These are phyloP conservation scores for Chaitophorus viminalis DNA, from an alignment of 2,888 invertebrate species.

Conservation along the genomic window DNA sequence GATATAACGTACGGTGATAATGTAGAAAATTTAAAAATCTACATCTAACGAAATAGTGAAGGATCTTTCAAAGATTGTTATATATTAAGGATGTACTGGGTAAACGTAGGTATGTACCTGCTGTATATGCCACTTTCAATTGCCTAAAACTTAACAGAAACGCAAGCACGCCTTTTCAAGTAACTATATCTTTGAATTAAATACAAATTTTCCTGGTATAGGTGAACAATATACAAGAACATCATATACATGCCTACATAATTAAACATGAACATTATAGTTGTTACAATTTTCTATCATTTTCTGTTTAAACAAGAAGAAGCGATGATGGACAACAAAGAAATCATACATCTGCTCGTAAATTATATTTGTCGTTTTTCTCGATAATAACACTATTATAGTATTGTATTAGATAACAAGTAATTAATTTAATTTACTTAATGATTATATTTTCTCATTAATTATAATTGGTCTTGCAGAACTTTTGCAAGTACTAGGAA, in stretches of 20 bases:
- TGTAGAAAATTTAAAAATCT: neutral
- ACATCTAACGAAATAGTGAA: neutral
- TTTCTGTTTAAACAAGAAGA: too few relatives aligned
- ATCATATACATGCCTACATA: too few relatives aligned
- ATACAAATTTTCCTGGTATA: neutral
- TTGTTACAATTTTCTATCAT: too few relatives aligned
- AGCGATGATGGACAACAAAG: too few relatives aligned
- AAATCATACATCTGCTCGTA: too few relatives aligned
- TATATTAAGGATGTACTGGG: neutral
- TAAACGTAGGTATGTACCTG: neutral
- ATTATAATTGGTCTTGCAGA: neutral
- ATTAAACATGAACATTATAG: too few relatives aligned
- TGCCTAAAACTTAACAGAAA: neutral
- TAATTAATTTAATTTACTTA: neutral
- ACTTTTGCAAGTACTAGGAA: neutral
- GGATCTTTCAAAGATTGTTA: too few relatives aligned
- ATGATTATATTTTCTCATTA: neutral
- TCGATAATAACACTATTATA: too few relatives aligned
- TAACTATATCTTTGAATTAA: neutral
- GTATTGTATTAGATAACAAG: too few relatives aligned
- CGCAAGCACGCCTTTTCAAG: neutral
- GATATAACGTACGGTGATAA: neutral
- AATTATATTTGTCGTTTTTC: too few relatives aligned
- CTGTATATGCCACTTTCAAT: neutral
- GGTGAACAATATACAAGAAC: neutral